Conservation (phyloP, 2,113 vertebrate genomes). For the Ammospiza nelsoni region DNA sequence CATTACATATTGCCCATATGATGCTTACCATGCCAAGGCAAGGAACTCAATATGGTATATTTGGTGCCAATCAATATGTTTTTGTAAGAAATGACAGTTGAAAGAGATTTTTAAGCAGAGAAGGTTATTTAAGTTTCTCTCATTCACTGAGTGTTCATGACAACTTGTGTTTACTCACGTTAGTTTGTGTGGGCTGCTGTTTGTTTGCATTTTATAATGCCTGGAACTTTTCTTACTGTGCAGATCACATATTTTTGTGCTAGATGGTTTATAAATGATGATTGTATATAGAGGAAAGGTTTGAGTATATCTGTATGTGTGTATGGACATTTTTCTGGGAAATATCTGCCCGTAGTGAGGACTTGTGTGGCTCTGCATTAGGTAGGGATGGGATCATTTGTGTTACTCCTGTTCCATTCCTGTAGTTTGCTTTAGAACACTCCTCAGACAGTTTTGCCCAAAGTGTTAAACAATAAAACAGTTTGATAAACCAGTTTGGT, state of each 20-base stretch:
- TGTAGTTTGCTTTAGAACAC: neutral
- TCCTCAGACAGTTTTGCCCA: neutral
- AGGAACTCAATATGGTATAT: neutral
- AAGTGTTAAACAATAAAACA: neutral
- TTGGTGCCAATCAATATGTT: neutral
- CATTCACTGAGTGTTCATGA: neutral
- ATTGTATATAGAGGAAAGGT: neutral
- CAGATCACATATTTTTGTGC: neutral
- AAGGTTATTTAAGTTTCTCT: neutral
- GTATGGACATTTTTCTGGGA: neutral
- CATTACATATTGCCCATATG: neutral
- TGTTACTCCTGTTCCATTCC: neutral
- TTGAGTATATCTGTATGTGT: fast-evolving
- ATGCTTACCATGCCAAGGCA: neutral
- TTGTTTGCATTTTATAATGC: neutral
- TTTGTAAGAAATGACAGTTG: neutral
- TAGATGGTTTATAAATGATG: neutral
- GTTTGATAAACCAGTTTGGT: neutral
- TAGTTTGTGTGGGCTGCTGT: neutral
- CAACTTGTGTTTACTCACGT: neutral
- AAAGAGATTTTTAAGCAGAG: neutral
- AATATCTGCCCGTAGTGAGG: neutral
- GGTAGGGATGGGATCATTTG: neutral
- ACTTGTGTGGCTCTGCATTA: neutral
- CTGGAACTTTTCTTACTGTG: neutral